A percentile compares a stretch with the other conserved stretches of the same genome.
phyloP scores from a whole-genome alignment of 2,888 invertebrate species.

The Hypercompe scribonia region DNA sequence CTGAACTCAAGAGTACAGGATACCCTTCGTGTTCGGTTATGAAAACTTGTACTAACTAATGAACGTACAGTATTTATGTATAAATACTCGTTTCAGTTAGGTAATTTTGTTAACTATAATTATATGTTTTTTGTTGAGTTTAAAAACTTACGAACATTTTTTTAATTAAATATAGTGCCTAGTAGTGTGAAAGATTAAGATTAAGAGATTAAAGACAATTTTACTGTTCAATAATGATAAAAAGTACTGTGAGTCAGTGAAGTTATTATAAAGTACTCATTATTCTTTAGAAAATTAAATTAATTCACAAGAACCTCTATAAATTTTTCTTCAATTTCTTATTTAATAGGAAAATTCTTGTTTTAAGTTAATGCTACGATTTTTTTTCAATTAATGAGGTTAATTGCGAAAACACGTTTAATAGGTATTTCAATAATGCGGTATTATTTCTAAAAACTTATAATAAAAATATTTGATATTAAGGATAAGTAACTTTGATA shows the following conservation, averaged over 20 bases:
- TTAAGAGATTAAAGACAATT: background rate
- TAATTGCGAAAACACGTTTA: background rate
- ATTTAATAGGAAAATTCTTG: background rate
- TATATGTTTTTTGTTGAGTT: too few relatives aligned
- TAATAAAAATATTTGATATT: background rate
- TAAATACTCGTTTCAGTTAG: background rate
- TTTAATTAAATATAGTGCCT: too few relatives aligned
- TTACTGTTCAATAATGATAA: background rate
- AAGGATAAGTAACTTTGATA: background rate
- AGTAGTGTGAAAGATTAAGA: too few relatives aligned
- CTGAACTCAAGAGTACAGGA: background rate
- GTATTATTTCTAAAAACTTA: background rate
- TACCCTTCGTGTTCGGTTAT: background rate
- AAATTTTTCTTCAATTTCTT: background rate
- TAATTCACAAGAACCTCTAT: background rate
- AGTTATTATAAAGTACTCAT: background rate
- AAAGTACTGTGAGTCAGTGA: background rate
- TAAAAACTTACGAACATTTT: too few relatives aligned
- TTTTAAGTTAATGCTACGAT: background rate
- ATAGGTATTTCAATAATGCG: background rate
- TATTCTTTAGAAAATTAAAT: background rate
- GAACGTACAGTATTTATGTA: too few relatives aligned
- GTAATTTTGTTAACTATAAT: too few relatives aligned
- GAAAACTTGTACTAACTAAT: background rate
- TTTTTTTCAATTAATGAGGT: background rate